Evolutionary conservation across 2,113 vertebrate genomes (phyloP).

Genomic region (Protobothrops flavoviridis): DNA sequence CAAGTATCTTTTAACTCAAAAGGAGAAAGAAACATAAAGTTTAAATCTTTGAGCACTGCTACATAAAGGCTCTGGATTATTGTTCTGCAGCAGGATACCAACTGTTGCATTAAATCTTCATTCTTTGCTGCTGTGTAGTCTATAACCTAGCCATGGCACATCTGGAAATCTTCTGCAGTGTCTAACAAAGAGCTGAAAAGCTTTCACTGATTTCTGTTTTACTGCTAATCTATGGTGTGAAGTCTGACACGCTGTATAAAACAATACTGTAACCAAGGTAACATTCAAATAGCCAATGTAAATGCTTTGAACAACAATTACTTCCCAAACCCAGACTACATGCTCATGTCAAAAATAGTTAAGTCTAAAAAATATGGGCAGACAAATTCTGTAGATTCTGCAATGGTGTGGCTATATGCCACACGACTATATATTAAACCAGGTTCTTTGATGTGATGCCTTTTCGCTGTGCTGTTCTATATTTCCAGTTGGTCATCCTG

Average conservation of each 20-base stretch:
- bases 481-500: background rate
- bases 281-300: conserved; percentile 51
- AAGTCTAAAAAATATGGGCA: conserved; percentile 35
- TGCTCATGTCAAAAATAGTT: conserved; percentile 48
- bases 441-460: background rate
- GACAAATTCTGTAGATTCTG: conserved; percentile 53
- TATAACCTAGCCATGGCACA: background rate
- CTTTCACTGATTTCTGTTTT: background rate
- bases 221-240: background rate
- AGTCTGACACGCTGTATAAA: background rate
- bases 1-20: background rate
- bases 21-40: background rate
- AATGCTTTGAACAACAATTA: conserved; percentile 54
- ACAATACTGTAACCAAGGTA: conserved; percentile 49
- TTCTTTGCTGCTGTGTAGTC: background rate
- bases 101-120: background rate
- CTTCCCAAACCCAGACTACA: conserved; percentile 14
- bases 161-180: background rate
- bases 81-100: background rate
- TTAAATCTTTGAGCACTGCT: background rate
- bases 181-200: background rate
- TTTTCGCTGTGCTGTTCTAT: background rate
- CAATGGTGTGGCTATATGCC: conserved; percentile 49
- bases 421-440: conserved; percentile 44
- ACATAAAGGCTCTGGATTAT: background rate